Evolutionary conservation across 1,140 invertebrate species (phyloP).

Genomic region (Luehdorfia chinensis): DNA sequence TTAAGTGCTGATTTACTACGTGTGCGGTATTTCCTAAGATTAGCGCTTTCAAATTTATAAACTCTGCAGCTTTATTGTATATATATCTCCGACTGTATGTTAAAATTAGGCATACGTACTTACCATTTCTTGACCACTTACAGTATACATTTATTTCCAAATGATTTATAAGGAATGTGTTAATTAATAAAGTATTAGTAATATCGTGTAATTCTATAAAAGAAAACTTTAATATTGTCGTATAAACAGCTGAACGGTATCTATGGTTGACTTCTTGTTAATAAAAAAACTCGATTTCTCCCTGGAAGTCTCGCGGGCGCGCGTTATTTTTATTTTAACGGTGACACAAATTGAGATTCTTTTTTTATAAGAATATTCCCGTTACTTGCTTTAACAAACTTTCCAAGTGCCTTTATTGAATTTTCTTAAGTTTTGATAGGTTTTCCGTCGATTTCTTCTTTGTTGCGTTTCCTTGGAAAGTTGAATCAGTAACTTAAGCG

Average conservation of each 20-base stretch:
- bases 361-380: constrained; percentile 64
- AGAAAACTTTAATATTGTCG: constrained; percentile 14
- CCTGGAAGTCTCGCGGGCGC: constrained; percentile 28
- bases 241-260: constrained; percentile 8
- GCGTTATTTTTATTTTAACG: constrained; percentile 61
- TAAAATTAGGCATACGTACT: too few relatives aligned
- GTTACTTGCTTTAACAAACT: constrained; percentile 71
- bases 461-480: constrained; percentile 45
- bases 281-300: constrained; percentile 33
- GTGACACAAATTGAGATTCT: constrained; percentile 66
- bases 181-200: too few relatives aligned
- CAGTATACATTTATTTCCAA: too few relatives aligned
- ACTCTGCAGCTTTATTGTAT: too few relatives aligned
- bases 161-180: too few relatives aligned
- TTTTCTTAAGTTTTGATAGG: constrained; percentile 75
- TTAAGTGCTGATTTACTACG: too few relatives aligned
- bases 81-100: too few relatives aligned
- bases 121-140: too few relatives aligned
- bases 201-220: too few relatives aligned
- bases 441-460: constrained; percentile 64
- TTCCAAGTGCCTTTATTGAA: constrained; percentile 72
- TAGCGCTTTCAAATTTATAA: too few relatives aligned
- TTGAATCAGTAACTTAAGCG: constrained; percentile 49
- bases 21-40: too few relatives aligned
- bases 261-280: constrained; percentile 28